Base-by-base conservation (phyloP, 37 sponge, comb jelly and placozoan species). In the Crambe crambe region DNA sequence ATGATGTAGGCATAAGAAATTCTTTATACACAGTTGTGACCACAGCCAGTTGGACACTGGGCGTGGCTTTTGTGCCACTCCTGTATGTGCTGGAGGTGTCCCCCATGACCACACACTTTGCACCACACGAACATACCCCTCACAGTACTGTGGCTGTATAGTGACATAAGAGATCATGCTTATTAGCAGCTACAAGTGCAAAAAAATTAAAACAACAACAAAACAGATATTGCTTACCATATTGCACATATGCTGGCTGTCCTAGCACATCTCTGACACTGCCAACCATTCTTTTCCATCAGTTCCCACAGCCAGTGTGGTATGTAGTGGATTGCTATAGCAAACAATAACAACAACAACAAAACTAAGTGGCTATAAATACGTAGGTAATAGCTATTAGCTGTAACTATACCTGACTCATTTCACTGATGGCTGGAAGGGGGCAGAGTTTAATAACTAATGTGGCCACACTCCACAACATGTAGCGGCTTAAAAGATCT, bases 51-150 rank as follows among this genome's bases (percentile, higher is more conserved):
- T 3, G 96, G 96, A 68, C 96, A 95, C 67, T 42, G 58, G 47
- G 42, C 34, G 66, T 85, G 42, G 4, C 25, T 43, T 30, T n/a
- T 42, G 68, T 85, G 78, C 96, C 96, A 95, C 1, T 82, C 76
- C 42, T 72, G 68, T 80, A 95, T 83, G 72, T 95, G 96, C 31
- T 83, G 65, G 27, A 82, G 68, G 83, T 95, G 96, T 2, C 96
- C 96, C 34, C 96, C 96, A 81, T 95, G 92, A 36, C 96, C 94
- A 64, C 96, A 95, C 20, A 82, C 84, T 67, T 95, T 89, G 64
- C 96, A 95, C 92, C 96, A 91, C 31, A 83, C 80, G 67, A 76
- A 91, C 69, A 95, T 62, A 20, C 96, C 96, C 32, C 64, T 58
- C 62, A 95, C 96, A 21, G 92, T 37, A 36, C 77, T 25, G 42